Percentiles rank a stretch among this genome's conserved stretches.
Evolutionary conservation across 1,140 invertebrate genomes (phyloP).

Genomic region (Branchinecta lindahli): DNA sequence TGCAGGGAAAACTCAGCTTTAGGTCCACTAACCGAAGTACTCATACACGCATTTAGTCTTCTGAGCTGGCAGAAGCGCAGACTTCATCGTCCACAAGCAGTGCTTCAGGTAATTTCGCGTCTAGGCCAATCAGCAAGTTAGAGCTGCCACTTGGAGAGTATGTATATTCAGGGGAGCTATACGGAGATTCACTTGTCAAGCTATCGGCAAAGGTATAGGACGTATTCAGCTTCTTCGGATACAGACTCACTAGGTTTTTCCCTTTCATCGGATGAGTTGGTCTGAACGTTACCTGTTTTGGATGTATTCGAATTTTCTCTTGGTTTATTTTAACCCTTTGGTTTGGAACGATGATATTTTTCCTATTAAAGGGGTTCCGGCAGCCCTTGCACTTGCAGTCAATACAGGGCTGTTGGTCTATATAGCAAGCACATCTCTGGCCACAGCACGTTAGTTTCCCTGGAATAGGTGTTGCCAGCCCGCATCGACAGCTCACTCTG

Average conservation of each 20-base stretch:
- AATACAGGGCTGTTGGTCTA: slow-evolving; percentile 63
- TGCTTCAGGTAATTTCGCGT: not conserved
- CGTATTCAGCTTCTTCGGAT: no score
- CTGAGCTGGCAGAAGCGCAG: no score
- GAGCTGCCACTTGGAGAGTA: not conserved
- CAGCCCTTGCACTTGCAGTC: slow-evolving; percentile 80
- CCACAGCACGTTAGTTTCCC: slow-evolving; percentile 82
- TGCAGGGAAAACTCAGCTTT: no score
- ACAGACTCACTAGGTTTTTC: no score
- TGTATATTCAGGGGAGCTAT: not conserved
- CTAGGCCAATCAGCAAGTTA: not conserved
- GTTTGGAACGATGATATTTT: not conserved
- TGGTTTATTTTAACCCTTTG: not conserved
- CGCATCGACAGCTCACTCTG: slow-evolving; percentile 57
- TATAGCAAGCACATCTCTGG: slow-evolving; percentile 82
- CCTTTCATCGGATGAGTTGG: no score
- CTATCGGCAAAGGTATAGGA: not conserved
- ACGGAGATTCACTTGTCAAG: not conserved
- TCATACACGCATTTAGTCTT: no score
- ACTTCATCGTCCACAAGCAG: not conserved
- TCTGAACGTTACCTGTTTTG: not conserved
- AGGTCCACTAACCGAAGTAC: no score
- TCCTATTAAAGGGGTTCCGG: slow-evolving; percentile 57
- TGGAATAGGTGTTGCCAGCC: slow-evolving; percentile 68
- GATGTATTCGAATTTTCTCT: not conserved